Conservation (phyloP, 1,140 invertebrate genomes). For the Asobara japonica region DNA sequence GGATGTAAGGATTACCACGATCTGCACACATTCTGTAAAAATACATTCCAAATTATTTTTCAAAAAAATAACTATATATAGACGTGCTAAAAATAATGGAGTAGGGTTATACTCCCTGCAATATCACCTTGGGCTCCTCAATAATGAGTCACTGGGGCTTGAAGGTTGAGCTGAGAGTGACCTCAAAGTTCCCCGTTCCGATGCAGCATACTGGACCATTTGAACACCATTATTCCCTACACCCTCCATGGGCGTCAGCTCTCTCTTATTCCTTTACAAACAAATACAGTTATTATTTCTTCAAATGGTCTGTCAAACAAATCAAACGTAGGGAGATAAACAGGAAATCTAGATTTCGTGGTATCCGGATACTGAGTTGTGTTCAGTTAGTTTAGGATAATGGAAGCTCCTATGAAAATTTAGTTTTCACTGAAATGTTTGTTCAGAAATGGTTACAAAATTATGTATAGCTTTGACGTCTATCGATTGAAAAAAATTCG, state of each 20-base stretch:
- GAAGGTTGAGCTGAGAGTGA: slow-evolving; percentile 57
- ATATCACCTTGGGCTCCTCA: slow-evolving; percentile 56
- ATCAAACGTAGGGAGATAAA: too few species aligned
- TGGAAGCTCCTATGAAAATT: too few species aligned
- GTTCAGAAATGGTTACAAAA: too few species aligned
- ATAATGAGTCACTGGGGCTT: slow-evolving; percentile 56
- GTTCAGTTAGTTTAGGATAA: too few species aligned
- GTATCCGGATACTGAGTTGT: too few species aligned
- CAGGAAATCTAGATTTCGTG: too few species aligned
- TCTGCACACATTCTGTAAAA: slow-evolving; percentile 39
- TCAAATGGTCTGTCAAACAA: not conserved
- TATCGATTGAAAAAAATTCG: too few species aligned
- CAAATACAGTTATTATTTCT: not conserved
- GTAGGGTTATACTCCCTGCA: not conserved
- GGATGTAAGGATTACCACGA: slow-evolving; percentile 57
- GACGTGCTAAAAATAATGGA: not conserved
- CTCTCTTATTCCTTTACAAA: slow-evolving; percentile 53
- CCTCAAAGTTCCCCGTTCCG: slow-evolving; percentile 55
- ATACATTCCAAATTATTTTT: not conserved
- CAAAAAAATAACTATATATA: not conserved
- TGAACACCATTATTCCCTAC: slow-evolving; percentile 61
- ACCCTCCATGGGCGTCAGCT: slow-evolving; percentile 53
- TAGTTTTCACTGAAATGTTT: too few species aligned
- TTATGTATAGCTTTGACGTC: too few species aligned
- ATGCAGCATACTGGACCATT: slow-evolving; percentile 63